Conservation (phyloP, 2,113 vertebrate species). For the Pterocles orientalis region DNA sequence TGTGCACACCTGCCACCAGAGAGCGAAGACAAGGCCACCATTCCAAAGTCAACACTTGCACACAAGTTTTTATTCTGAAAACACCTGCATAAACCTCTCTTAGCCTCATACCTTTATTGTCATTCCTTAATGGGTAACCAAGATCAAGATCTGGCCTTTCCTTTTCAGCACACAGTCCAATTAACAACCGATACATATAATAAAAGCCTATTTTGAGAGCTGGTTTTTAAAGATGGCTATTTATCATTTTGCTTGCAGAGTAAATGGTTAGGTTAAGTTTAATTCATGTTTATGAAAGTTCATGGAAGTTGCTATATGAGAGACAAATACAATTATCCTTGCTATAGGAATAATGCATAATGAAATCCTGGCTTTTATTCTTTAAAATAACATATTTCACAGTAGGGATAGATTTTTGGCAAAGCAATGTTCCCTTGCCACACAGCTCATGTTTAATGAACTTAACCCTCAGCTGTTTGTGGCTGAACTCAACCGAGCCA, state of each 20-base stretch:
- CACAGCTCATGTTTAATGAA: conserved; percentile 36
- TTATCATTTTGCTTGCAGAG: background rate
- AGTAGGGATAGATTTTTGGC: conserved; percentile 14
- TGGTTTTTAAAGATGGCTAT: background rate
- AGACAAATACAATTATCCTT: conserved; percentile 33
- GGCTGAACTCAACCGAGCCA: conserved; percentile 15
- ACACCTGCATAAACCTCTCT: background rate
- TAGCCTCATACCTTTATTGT: background rate
- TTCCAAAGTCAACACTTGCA: background rate
- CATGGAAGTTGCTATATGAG: background rate
- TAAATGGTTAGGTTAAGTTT: background rate
- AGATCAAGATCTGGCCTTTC: background rate
- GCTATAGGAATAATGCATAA: background rate
- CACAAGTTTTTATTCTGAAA: background rate
- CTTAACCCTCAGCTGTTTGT: conserved; percentile 24
- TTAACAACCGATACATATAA: background rate
- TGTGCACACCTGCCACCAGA: accelerated
- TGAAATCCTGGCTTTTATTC: conserved; percentile 4
- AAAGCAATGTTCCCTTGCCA: background rate
- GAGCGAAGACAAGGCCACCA: background rate
- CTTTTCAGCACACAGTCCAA: background rate
- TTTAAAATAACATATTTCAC: conserved; percentile 8
- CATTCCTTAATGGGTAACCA: background rate
- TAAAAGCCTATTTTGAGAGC: background rate
- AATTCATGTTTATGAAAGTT: background rate